Conservation (phyloP, 2,113 vertebrate genomes). For the Hydropotes inermis region DNA sequence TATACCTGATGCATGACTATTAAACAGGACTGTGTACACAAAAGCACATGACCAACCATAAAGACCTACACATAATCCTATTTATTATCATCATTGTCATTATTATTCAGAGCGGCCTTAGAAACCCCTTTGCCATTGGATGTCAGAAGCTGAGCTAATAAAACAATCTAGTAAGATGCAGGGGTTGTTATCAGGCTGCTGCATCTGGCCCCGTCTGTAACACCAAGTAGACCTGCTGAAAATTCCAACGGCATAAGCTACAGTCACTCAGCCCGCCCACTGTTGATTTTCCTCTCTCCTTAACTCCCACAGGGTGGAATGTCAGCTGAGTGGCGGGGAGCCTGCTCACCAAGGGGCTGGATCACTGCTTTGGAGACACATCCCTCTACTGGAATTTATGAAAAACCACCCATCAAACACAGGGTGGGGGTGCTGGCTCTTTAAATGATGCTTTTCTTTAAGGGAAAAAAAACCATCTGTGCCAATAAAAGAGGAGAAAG, state of each 20-base stretch:
- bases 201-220: neutral
- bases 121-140: neutral
- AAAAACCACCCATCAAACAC: conserved; percentile 57
- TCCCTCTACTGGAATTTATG: conserved; percentile 74
- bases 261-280: conserved; percentile 28
- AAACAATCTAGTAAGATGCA: neutral
- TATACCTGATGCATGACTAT: neutral
- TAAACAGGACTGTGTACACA: neutral
- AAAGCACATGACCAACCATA: neutral
- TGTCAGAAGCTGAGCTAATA: neutral
- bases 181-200: neutral
- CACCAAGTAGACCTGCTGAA: neutral
- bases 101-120: neutral
- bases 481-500: conserved; percentile 46
- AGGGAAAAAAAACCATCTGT: neutral
- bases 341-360: conserved; percentile 67
- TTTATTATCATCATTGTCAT: neutral
- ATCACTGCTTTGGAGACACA: conserved; percentile 72
- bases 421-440: conserved; percentile 37
- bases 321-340: conserved; percentile 77
- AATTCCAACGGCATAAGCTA: neutral
- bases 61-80: neutral
- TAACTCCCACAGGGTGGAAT: conserved; percentile 75
- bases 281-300: conserved; percentile 78
- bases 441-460: conserved; percentile 60